phyloP scores from a whole-genome alignment of 2,888 invertebrate genomes.

The Matsumyia berberina region DNA sequence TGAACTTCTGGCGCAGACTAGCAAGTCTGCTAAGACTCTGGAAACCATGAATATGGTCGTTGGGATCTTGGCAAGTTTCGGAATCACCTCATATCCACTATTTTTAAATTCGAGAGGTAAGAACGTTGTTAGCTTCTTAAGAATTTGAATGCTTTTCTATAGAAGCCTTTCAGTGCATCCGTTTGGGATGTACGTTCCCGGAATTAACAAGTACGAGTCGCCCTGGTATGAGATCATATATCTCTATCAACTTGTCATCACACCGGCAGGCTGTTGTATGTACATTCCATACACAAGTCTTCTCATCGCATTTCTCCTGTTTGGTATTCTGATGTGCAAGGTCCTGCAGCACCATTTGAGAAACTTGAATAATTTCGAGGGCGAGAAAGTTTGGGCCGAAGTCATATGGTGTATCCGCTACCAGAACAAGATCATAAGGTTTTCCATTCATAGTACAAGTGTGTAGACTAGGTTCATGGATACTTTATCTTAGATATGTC shows the following conservation, averaged over 20 bases:
- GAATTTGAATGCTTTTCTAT: slow-evolving; percentile 32
- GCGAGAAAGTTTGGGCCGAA: slow-evolving; percentile 66
- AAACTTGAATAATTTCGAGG: slow-evolving; percentile 70
- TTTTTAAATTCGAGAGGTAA: slow-evolving; percentile 79
- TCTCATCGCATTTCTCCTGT: slow-evolving; percentile 79
- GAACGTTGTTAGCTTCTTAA: not conserved
- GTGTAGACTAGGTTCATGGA: slow-evolving; percentile 19
- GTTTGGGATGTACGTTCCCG: slow-evolving; percentile 79
- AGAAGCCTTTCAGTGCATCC: slow-evolving; percentile 79
- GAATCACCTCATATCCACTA: slow-evolving; percentile 79
- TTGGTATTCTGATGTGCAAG: slow-evolving; percentile 78
- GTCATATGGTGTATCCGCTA: slow-evolving; percentile 80
- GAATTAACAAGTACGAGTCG: slow-evolving; percentile 77
- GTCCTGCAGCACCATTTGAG: slow-evolving; percentile 79
- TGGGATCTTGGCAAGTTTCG: slow-evolving; percentile 79
- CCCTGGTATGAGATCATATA: slow-evolving; percentile 80
- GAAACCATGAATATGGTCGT: slow-evolving; percentile 79
- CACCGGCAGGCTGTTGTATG: slow-evolving; percentile 80
- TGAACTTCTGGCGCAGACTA: slow-evolving; percentile 64
- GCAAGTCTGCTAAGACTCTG: slow-evolving; percentile 73
- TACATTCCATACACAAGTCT: slow-evolving; percentile 80
- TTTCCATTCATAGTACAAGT: slow-evolving; percentile 13
- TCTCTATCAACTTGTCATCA: slow-evolving; percentile 78
- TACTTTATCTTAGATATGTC: slow-evolving; percentile 74
- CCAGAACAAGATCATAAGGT: slow-evolving; percentile 79